Percentiles rank a stretch among this genome's conserved stretches.
Evolutionary conservation across 1,140 invertebrate genomes (phyloP).

Genomic region (Drosophila nikananu): DNA sequence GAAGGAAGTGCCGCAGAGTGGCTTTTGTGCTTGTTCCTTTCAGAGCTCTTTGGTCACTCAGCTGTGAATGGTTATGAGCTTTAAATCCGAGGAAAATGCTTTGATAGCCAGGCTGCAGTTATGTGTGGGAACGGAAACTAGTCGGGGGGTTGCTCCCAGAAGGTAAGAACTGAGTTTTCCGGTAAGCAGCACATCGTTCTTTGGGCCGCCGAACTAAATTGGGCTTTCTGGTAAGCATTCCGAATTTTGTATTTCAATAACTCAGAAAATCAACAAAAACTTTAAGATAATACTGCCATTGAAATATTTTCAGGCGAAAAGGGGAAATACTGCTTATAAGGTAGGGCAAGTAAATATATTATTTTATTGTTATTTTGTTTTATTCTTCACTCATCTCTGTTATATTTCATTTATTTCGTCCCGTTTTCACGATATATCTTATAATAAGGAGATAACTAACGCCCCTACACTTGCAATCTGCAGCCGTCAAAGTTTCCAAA

Average conservation of each 20-base stretch:
- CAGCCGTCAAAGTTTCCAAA: too few species aligned
- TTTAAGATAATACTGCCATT: not conserved
- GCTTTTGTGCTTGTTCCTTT: constrained; percentile 60
- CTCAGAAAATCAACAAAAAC: not conserved
- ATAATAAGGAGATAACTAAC: too few species aligned
- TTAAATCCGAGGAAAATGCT: constrained; percentile 48
- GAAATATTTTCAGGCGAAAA: not conserved
- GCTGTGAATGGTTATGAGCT: constrained; percentile 68
- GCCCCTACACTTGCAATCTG: too few species aligned
- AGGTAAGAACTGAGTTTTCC: constrained; percentile 3
- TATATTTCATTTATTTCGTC: too few species aligned
- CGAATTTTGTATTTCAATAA: not conserved
- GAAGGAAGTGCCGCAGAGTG: constrained; percentile 46
- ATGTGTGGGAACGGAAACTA: constrained; percentile 35
- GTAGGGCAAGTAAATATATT: too few species aligned
- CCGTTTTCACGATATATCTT: too few species aligned
- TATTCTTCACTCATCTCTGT: too few species aligned
- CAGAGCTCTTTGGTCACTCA: constrained; percentile 69
- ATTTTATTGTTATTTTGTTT: too few species aligned
- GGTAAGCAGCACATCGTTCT: not conserved
- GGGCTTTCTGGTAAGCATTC: not conserved
- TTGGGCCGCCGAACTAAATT: not conserved
- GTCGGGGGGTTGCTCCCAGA: constrained; percentile 2
- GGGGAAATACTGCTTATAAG: too few species aligned
- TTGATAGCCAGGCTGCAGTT: constrained; percentile 31